Evolutionary conservation across 2,797 vertebrate species (phyloP).

Genomic region (Sebastiscus albofasciatus): DNA sequence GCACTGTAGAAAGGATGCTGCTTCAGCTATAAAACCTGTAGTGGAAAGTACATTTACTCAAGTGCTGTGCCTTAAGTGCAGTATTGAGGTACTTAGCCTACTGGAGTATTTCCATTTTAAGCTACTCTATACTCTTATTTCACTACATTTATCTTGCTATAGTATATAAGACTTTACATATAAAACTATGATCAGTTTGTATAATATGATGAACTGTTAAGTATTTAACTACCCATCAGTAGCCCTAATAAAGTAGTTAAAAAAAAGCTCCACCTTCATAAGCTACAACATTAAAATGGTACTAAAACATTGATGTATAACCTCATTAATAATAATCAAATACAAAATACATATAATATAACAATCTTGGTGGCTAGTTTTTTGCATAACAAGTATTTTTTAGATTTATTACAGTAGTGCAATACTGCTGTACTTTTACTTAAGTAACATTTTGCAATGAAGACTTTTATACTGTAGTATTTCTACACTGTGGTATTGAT

Average conservation of each 20-base stretch:
- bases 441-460: neutral
- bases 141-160: neutral
- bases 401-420: neutral
- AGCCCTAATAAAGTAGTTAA: neutral
- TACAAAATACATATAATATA: neutral
- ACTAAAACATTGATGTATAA: neutral
- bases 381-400: neutral
- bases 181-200: neutral
- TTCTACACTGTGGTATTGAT: neutral
- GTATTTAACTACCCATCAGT: neutral
- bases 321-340: neutral
- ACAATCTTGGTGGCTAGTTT: neutral
- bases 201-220: neutral
- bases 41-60: neutral
- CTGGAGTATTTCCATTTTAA: neutral
- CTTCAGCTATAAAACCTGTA: neutral
- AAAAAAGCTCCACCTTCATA: neutral
- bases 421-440: neutral
- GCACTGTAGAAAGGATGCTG: neutral
- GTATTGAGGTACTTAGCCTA: neutral
- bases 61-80: neutral
- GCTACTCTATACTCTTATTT: neutral
- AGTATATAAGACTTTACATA: neutral
- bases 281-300: neutral
- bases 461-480: neutral